These are phyloP conservation scores for Dendropsophus ebraccatus DNA, from an alignment of 2,113 vertebrate genomes.

Conservation along the genomic window DNA sequence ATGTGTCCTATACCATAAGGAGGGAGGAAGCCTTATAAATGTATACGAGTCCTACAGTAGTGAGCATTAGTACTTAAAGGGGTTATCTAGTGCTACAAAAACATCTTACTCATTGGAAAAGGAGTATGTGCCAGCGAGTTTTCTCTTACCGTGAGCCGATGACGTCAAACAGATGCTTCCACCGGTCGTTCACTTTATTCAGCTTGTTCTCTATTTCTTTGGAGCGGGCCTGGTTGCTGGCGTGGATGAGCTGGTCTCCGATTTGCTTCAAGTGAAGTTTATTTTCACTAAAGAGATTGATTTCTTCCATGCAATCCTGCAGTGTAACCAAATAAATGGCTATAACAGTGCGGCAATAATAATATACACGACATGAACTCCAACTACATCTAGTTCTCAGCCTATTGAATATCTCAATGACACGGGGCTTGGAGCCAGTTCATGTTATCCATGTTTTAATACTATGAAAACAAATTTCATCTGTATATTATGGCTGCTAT, in stretches of 20 bases:
- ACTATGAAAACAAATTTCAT: not conserved
- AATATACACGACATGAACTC: not conserved
- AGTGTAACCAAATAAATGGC: conserved; percentile 15
- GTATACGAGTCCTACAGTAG: no score
- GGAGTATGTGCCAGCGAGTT: no score
- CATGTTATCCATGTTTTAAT: not conserved
- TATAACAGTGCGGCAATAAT: not conserved
- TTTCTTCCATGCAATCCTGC: conserved; percentile 96
- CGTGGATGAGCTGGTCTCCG: conserved; percentile 86
- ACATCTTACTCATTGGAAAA: no score
- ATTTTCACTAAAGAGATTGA: conserved; percentile 90
- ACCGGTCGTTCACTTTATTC: conserved; percentile 85
- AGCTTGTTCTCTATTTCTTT: conserved; percentile 89
- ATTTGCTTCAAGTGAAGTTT: conserved; percentile 89
- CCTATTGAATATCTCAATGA: not conserved
- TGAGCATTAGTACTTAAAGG: no score
- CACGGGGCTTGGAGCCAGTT: not conserved
- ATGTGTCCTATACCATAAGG: no score
- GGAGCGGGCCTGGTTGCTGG: conserved; percentile 82
- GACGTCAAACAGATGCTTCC: conserved; percentile 93
- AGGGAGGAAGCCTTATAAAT: no score
- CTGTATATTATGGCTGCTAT: not conserved
- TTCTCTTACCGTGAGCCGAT: conserved; percentile 86
- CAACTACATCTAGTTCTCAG: not conserved
- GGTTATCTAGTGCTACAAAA: no score